These are phyloP conservation scores for Cephus rjabovi DNA, from an alignment of 2,888 invertebrate genomes.

Conservation along the genomic window DNA sequence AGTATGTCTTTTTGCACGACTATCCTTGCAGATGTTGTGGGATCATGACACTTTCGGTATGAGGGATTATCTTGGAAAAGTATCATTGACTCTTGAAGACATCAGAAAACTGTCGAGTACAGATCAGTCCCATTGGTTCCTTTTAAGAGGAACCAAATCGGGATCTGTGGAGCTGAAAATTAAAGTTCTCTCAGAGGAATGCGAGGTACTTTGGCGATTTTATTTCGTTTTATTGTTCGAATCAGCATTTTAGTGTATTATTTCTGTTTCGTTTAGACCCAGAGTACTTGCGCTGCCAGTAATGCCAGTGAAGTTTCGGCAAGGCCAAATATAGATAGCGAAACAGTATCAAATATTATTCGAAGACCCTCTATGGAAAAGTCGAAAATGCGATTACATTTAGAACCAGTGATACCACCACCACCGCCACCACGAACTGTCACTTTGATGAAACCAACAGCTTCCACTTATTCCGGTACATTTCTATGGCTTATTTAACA, in stretches of 20 bases:
- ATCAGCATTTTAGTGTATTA: not conserved
- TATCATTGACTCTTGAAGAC: constrained; percentile 66
- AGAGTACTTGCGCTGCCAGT: constrained; percentile 56
- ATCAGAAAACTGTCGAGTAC: constrained; percentile 65
- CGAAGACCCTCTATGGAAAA: constrained; percentile 58
- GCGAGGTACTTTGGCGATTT: constrained; percentile 43
- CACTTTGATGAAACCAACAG: constrained; percentile 52
- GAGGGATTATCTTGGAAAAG: constrained; percentile 69
- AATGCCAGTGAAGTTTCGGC: constrained; percentile 52
- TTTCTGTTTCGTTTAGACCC: constrained; percentile 38
- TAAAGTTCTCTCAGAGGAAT: constrained; percentile 62
- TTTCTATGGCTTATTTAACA: not conserved
- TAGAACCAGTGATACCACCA: constrained; percentile 53
- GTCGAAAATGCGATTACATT: constrained; percentile 54
- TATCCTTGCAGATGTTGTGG: constrained; percentile 64
- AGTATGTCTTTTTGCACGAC: not conserved
- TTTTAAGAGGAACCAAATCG: constrained; percentile 65
- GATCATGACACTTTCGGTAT: constrained; percentile 69
- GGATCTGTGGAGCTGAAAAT: constrained; percentile 68
- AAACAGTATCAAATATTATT: constrained; percentile 41
- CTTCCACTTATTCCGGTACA: constrained; percentile 46
- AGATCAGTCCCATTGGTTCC: constrained; percentile 66
- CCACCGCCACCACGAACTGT: constrained; percentile 61
- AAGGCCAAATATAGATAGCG: constrained; percentile 34
- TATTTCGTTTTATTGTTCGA: not conserved